Evolutionary conservation across 2,113 vertebrate species (phyloP), one percentile per base, ranked within the genome.

Genomic region (Forbesichthys agassizii): DNA sequence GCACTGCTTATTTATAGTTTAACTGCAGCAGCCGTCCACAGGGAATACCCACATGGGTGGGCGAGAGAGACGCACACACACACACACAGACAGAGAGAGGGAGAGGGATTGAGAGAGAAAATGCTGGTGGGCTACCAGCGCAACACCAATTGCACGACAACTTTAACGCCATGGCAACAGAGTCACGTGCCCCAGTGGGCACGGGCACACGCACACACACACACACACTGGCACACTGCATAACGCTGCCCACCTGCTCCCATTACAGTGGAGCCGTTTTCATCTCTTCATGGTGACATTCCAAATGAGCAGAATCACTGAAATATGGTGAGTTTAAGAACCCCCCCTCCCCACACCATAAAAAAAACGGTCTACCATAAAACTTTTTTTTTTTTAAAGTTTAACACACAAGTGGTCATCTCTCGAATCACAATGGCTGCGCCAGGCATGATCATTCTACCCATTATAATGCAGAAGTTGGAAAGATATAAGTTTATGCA

Each of bases 351-450:
- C 7, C 36, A 5, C 54, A 3, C 16, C 16, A 16, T 16, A 16
- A 16, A 16, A 16, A 16, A 16, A 16, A 16, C 16, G 16, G 16
- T 16, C 16, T 0, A 16, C 16, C 16, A 16, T 16, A 16, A 16
- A 16, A 16, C 16, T 0, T 16, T 16, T 16, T 16, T 16, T 16
- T 16, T 16, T 16, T n/a, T n/a, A n/a, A 16, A 16, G 16, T 16
- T 16, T 16, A 16, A 16, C 20, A 64, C 92, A 0, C 97, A 99
- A 80, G 98, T 99, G 79, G 95, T 96, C 72, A 47, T 98, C 80
- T 99, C 98, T 74, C 92, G 98, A 48, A 91, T 99, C 83, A 92
- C 93, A 74, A 99, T 99, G 96, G 96, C 97, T 0, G 98, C 98
- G 8, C 98, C 98, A 0, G 96, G 96, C 87, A 99, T 99, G 98